Conservation (phyloP, 2,888 invertebrate species). For the Acrobasis consociella region DNA sequence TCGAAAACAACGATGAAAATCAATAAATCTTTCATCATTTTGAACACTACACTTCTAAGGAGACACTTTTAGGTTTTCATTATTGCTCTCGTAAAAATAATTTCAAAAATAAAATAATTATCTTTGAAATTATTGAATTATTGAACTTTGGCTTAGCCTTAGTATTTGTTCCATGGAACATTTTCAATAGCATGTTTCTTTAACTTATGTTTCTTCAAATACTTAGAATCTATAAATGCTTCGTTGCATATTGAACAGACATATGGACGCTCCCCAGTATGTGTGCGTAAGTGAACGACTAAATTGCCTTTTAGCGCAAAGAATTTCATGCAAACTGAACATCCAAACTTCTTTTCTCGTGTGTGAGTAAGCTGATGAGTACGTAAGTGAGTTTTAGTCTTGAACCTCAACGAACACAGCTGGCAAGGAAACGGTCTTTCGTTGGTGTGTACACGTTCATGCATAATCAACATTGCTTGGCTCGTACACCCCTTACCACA, state of each 20-base stretch:
- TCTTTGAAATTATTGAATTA: conserved; percentile 37
- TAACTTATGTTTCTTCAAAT: conserved; percentile 76
- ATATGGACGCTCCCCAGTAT: conserved; percentile 79
- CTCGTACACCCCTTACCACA: conserved; percentile 75
- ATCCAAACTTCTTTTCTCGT: conserved; percentile 78
- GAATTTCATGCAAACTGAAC: conserved; percentile 79
- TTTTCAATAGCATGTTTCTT: conserved; percentile 73
- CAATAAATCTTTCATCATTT: too few relatives aligned
- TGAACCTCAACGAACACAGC: conserved; percentile 70
- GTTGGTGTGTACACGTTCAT: conserved; percentile 77
- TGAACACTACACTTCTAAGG: too few relatives aligned
- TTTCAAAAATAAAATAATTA: background rate
- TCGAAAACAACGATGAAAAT: too few relatives aligned
- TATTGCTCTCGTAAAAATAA: too few relatives aligned
- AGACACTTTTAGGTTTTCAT: too few relatives aligned
- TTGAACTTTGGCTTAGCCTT: conserved; percentile 35
- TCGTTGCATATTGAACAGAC: conserved; percentile 71
- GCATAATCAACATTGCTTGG: conserved; percentile 78
- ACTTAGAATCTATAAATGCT: conserved; percentile 79
- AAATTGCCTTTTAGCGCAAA: conserved; percentile 78
- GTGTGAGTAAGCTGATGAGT: conserved; percentile 79
- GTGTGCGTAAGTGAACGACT: conserved; percentile 76
- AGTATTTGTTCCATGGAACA: conserved; percentile 72
- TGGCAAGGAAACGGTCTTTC: conserved; percentile 75
- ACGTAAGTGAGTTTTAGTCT: conserved; percentile 76